A percentile compares a stretch with the other conserved stretches of the same genome.
Conservation (phyloP, 2,888 invertebrate species). For the Phlogophora meticulosa region DNA sequence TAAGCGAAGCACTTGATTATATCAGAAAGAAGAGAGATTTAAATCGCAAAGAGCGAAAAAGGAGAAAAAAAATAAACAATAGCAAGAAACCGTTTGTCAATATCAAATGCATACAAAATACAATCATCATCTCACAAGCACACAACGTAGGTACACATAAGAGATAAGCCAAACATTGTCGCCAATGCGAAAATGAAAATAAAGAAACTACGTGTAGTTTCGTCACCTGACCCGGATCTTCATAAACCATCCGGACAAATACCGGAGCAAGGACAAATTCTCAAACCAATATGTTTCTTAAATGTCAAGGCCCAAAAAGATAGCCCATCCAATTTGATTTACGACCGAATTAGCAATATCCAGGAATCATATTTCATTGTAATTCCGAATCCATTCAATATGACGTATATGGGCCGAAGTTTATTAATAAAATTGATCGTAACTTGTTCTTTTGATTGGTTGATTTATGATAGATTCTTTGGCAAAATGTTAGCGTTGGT, state of each 20-base stretch:
- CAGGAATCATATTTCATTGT: slow-evolving; percentile 54
- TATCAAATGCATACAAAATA: slow-evolving; percentile 3
- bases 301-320: slow-evolving; percentile 62
- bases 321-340: slow-evolving; percentile 49
- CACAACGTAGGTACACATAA: not conserved
- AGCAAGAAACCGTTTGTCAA: not conserved
- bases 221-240: slow-evolving; percentile 71
- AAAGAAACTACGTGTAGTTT: slow-evolving; percentile 39
- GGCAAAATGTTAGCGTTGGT: slow-evolving; percentile 9
- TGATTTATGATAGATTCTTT: slow-evolving; percentile 44
- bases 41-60: not conserved
- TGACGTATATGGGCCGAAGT: slow-evolving; percentile 34
- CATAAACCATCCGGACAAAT: slow-evolving; percentile 65
- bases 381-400: slow-evolving; percentile 26
- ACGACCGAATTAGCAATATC: slow-evolving; percentile 44
- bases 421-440: slow-evolving; percentile 37
- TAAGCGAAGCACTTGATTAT: not conserved
- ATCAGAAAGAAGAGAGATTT: not conserved
- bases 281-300: slow-evolving; percentile 46
- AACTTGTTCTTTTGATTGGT: slow-evolving; percentile 34
- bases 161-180: slow-evolving; percentile 26
- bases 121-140: not conserved
- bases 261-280: slow-evolving; percentile 73
- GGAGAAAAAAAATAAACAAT: not conserved
- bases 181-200: slow-evolving; percentile 38